Evolutionary conservation across 2,113 vertebrate genomes (phyloP).

Genomic region (Sminthopsis crassicaudata): DNA sequence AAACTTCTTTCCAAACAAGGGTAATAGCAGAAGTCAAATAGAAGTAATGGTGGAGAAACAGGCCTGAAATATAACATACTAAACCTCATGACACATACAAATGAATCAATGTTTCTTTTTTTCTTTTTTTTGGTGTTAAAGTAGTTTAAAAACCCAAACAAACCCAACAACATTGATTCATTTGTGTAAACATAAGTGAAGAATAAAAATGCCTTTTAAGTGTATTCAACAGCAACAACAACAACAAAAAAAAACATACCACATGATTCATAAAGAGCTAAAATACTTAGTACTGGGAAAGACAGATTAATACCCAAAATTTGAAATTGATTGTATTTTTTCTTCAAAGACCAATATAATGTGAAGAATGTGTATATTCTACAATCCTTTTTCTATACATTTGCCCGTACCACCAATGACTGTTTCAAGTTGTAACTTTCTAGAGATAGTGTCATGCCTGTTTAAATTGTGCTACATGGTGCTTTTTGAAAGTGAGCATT

Average conservation of each 20-base stretch:
- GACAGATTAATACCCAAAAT: not conserved
- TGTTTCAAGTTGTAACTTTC: not conserved
- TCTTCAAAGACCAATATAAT: not conserved
- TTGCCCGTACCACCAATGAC: not conserved
- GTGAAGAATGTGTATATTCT: not conserved
- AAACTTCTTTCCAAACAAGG: no score
- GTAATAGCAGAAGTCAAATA: no score
- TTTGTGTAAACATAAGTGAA: not conserved
- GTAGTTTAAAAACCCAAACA: no score
- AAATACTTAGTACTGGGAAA: not conserved
- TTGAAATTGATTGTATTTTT: not conserved
- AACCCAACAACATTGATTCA: no score
- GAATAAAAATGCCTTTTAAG: conserved; percentile 19
- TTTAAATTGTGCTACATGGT: not conserved
- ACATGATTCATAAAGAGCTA: not conserved
- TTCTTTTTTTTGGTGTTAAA: no score
- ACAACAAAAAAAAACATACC: not conserved
- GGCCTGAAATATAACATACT: no score
- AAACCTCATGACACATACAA: no score
- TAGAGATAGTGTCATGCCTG: not conserved
- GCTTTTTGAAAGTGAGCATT: not conserved
- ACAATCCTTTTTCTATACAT: not conserved
- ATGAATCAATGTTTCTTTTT: no score
- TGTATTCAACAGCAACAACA: not conserved
- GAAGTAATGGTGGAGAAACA: no score